Base-by-base conservation (phyloP, 2,113 vertebrate genomes). In the Anser cygnoides region DNA sequence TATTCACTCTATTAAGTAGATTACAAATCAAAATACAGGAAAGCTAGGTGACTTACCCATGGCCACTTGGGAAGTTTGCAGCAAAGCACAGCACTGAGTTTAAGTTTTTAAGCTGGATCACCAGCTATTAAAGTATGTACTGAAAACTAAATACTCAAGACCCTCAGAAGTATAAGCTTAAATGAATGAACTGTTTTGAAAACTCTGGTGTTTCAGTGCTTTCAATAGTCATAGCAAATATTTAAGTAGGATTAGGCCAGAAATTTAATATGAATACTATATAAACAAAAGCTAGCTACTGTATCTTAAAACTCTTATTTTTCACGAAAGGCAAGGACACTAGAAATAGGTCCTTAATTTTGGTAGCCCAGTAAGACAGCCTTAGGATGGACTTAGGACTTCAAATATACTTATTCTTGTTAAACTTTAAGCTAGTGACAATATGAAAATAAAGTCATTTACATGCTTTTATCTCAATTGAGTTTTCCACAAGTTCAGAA, bases 271-370 rank as follows among this genome's bases (percentile, higher is more conserved):
- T 3, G 3, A n/a, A 17, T 6, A 57, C 9, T 10, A 11, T 23
- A 46, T 23, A 82, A 68, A 54, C 4, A 57, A 35, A 5, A 62
- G 7, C 4, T 28, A 35, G 3, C 50, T 57, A 71, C 16, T 44
- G 3, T 25, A 3, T 35, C 25, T 44, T 6, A 71, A 54, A 9
- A 43, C 17, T 14, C 39, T 75, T 8, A 16, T 49, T 85, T 70
- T 41, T 25, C 3, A 0, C 4, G 54, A 23, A 1, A 41, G 25
- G 41, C 4, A 54, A 52, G 6, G 44, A 14, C 37, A 46, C 6
- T 11, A 52, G 26, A 73, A 87, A 11, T 12, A 82, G 3, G 19
- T 70, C 9, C 23, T 70, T 73, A 35, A 41, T 16, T 62, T 10
- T 37, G 8, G 13, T 49, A 31, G 49, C 6, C 4, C 22, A 44